These are phyloP conservation scores for Lasioglossum leucozonium DNA, from an alignment of 2,888 invertebrate genomes.

Conservation along the genomic window DNA sequence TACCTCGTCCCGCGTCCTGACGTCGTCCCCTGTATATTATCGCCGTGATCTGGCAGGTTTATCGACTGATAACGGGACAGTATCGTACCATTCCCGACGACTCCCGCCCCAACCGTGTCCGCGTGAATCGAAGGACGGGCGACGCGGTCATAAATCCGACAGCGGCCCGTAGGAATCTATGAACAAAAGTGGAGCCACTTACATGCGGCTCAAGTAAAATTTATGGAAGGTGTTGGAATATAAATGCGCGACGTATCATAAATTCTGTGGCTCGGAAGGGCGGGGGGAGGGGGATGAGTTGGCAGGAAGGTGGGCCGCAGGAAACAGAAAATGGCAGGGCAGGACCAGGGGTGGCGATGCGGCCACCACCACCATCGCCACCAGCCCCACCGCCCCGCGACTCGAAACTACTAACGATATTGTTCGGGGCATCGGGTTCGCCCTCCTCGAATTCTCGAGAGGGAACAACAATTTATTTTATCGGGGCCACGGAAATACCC, in stretches of 20 bases:
- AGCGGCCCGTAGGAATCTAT: conserved; percentile 77
- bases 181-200: conserved; percentile 82
- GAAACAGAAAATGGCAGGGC: conserved; percentile 1
- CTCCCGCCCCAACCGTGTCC: conserved; percentile 47
- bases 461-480: conserved; percentile 69
- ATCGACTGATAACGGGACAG: conserved; percentile 25
- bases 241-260: conserved; percentile 79
- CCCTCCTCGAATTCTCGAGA: conserved; percentile 52
- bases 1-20: neutral
- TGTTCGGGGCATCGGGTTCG: conserved; percentile 69
- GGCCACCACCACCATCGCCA: no score
- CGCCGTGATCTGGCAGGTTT: conserved; percentile 28
- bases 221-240: conserved; percentile 77
- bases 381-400: conserved; percentile 36
- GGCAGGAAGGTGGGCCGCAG: neutral
- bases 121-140: conserved; percentile 59
- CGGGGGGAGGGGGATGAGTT: neutral
- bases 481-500: conserved; percentile 58
- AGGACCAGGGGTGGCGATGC: neutral
- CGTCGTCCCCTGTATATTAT: conserved; percentile 3
- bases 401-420: conserved; percentile 76
- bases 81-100: conserved; percentile 27
- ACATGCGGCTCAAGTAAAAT: conserved; percentile 79
- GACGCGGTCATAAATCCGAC: conserved; percentile 77
- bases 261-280: conserved; percentile 71